These are phyloP conservation scores for Dipodomys merriami DNA, from an alignment of 2,113 vertebrate genomes.

Conservation along the genomic window DNA sequence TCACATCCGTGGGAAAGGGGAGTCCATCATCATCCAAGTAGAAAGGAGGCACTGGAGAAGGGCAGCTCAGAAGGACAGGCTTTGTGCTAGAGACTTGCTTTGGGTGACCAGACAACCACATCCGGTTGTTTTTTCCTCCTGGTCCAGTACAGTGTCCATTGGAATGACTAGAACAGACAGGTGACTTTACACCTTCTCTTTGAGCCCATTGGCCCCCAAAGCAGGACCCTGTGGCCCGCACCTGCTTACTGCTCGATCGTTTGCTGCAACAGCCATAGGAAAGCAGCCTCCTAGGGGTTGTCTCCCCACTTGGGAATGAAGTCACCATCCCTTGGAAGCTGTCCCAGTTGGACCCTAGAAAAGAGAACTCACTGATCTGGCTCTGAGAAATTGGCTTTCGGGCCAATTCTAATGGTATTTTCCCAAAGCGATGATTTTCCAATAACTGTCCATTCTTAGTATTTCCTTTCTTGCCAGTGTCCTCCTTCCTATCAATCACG, in stretches of 20 bases:
- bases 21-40: constrained; percentile 97
- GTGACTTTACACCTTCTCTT: constrained; percentile 84
- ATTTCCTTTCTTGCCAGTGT: constrained; percentile 61
- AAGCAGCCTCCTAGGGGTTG: constrained; percentile 85
- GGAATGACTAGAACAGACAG: constrained; percentile 75
- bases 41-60: constrained; percentile 90
- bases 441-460: constrained; percentile 54
- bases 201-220: constrained; percentile 84
- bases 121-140: constrained; percentile 82
- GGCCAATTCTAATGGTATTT: constrained; percentile 82
- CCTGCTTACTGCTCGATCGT: constrained; percentile 87
- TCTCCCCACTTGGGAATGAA: constrained; percentile 88
- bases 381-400: constrained; percentile 91
- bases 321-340: constrained; percentile 94
- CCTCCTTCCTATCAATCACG: constrained; percentile 52
- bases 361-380: constrained; percentile 91
- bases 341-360: constrained; percentile 94
- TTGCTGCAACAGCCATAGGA: constrained; percentile 91
- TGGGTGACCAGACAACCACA: constrained; percentile 81
- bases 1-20: constrained; percentile 95
- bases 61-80: constrained; percentile 85
- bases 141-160: constrained; percentile 77
- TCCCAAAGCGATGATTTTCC: constrained; percentile 78
- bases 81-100: constrained; percentile 87
- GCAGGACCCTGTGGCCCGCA: constrained; percentile 86